A percentile compares a stretch with the other conserved stretches of the same genome.
These are phyloP conservation scores for Drosophila lacertosa DNA, from an alignment of 1,140 invertebrate genomes.

Conservation along the genomic window DNA sequence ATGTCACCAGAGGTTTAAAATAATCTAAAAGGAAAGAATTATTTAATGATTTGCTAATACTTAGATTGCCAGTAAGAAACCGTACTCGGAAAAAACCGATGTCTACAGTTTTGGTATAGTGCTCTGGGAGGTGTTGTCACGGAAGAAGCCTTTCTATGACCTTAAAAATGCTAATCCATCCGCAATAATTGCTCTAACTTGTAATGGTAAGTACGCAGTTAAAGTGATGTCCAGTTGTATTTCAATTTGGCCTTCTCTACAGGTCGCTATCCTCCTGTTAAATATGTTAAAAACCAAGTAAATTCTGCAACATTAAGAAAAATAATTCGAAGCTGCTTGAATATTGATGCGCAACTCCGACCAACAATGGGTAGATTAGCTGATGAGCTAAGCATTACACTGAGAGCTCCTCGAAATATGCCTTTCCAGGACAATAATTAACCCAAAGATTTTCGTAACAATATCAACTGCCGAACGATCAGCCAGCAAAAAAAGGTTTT, in stretches of 20 bases:
- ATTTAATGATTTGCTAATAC: not conserved
- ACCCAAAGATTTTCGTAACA: no score
- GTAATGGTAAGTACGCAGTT: not conserved
- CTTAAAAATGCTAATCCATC: not conserved
- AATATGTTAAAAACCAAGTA: not conserved
- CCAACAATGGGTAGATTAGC: not conserved
- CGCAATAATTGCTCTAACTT: not conserved
- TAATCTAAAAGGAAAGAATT: not conserved
- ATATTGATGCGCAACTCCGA: not conserved
- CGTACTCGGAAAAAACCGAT: constrained; percentile 12
- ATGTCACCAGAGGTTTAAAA: constrained; percentile 21
- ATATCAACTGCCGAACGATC: no score
- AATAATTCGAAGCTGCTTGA: constrained; percentile 9
- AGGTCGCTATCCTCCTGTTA: not conserved
- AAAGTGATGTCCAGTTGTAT: no score
- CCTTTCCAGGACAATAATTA: no score
- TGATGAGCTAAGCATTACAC: no score
- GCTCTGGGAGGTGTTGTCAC: constrained; percentile 17
- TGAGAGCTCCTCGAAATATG: no score
- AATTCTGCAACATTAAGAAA: not conserved
- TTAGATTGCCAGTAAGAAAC: not conserved
- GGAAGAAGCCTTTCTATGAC: constrained; percentile 5
- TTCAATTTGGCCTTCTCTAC: no score
- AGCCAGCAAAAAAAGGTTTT: no score
- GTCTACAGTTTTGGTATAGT: constrained; percentile 20